A percentile compares a stretch with the other conserved stretches of the same genome.
phyloP scores from a whole-genome alignment of 2,888 invertebrate genomes.

The Drosophila ezoana region DNA sequence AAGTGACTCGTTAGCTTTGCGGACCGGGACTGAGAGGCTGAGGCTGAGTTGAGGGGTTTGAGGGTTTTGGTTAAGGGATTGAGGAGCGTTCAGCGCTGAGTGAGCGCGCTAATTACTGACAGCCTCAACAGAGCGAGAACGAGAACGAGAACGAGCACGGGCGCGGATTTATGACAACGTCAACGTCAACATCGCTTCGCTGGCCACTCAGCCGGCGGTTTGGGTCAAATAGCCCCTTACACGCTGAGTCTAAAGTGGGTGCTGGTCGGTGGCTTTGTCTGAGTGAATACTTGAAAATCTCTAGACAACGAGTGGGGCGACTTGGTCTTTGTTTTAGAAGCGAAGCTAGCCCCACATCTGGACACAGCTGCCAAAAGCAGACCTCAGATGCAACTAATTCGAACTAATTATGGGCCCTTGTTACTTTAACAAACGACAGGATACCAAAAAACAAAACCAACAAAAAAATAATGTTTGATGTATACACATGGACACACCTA shows the following conservation, averaged over 20 bases:
- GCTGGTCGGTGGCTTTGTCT: conserved; percentile 22
- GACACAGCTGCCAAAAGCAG: conserved; percentile 64
- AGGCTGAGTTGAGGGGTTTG: neutral
- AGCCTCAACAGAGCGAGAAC: conserved; percentile 50
- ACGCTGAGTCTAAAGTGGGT: neutral
- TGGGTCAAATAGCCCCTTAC: neutral
- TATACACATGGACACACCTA: conserved; percentile 26
- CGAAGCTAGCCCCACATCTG: neutral
- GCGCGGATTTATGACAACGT: conserved; percentile 74
- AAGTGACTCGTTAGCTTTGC: conserved; percentile 76
- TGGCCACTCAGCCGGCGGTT: conserved; percentile 37
- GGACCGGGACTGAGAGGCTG: conserved; percentile 14
- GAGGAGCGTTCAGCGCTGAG: conserved; percentile 46
- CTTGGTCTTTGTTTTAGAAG: conserved; percentile 28
- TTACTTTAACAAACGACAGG: conserved; percentile 40
- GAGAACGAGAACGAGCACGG: conserved; percentile 17
- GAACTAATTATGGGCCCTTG: conserved; percentile 66
- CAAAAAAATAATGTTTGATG: conserved; percentile 57
- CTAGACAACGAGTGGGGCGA: conserved; percentile 32
- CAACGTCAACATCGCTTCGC: conserved; percentile 56
- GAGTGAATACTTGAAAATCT: conserved; percentile 47
- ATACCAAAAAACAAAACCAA: conserved; percentile 2
- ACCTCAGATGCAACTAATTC: conserved; percentile 69
- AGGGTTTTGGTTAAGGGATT: neutral
- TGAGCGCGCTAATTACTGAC: conserved; percentile 73